A percentile compares a stretch with the other conserved stretches of the same genome.
Conservation (phyloP, 2,888 invertebrate genomes). For the Agelastica alni region DNA sequence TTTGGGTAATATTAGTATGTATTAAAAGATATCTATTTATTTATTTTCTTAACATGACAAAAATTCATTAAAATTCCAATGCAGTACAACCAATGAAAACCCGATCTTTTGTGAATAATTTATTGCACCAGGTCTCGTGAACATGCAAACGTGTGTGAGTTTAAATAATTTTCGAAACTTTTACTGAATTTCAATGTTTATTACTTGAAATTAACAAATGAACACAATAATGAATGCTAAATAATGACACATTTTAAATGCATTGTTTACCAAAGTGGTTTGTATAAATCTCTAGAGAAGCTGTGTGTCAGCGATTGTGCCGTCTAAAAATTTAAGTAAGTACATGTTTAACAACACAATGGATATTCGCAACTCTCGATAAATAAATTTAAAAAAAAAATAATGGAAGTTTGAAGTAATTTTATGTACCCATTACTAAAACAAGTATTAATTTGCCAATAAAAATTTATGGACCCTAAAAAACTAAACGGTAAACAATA, state of each 20-base stretch:
- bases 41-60: not conserved
- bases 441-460: no score
- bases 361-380: not conserved
- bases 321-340: slow-evolving; percentile 7
- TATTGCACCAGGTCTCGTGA: not conserved
- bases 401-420: no score
- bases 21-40: no score
- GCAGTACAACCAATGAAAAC: not conserved
- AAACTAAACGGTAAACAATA: no score
- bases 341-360: slow-evolving; percentile 9
- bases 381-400: not conserved
- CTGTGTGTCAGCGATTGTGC: not conserved
- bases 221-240: slow-evolving; percentile 22
- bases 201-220: slow-evolving; percentile 26
- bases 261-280: slow-evolving; percentile 2
- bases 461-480: no score
- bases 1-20: no score
- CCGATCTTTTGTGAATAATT: not conserved
- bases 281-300: slow-evolving; percentile 7
- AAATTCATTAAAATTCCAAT: not conserved
- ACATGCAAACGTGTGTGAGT: not conserved
- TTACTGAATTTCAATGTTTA: slow-evolving; percentile 19
- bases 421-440: no score
- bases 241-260: slow-evolving; percentile 24
- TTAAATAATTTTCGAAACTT: slow-evolving; percentile 14